Base-by-base conservation (phyloP, 2,888 invertebrate species). In the Deilephila elpenor region DNA sequence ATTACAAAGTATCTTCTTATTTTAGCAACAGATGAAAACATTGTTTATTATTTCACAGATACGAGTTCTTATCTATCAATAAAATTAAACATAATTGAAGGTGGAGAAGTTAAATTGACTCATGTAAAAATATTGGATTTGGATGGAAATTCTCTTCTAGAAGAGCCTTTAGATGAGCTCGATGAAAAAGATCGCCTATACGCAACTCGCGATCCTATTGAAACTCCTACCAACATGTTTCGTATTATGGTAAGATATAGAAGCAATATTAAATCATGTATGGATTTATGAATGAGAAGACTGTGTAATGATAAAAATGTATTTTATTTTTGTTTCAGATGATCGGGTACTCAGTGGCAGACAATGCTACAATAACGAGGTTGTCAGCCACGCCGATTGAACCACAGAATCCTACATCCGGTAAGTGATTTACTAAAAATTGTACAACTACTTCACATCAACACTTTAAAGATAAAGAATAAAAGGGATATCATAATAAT, bases 171-270 rank as follows among this genome's bases (percentile, higher is more conserved):
- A 20, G 70, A 74, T 51, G 56, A 85, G 19, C 59, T 83, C 0
- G 75, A 87, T 44, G 74, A 82, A 19, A 73, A 79, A 29, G 72
- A 81, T 3, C 81, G 88, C 51, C 81, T 89, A n/a, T 92, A 90
- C 73, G 53, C 81, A 0, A 84, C 89, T 0, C 56, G 5, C 19
- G 74, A 81, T 1, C 71, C 77, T 3, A 81, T 87, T 56, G 56
- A 78, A 17, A 79, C 88, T 0, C 91, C 91, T 1, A 78, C 76
- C 14, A 73, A 76, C 1, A 77, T 79, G 71, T 92, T 92, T 73
- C 84, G 80, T 79, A 81, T 92, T 64, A 81, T 79, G 62, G 92
- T 90, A 79, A 86, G 88, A 82, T 5, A 7, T 20, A 29, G 34
- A 53, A 25, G 59, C 29, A 11, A 1, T 32, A 32, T 32, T 32